Evolutionary conservation across 1,140 invertebrate genomes (phyloP).

Genomic region (Hypsibius dujardini): DNA sequence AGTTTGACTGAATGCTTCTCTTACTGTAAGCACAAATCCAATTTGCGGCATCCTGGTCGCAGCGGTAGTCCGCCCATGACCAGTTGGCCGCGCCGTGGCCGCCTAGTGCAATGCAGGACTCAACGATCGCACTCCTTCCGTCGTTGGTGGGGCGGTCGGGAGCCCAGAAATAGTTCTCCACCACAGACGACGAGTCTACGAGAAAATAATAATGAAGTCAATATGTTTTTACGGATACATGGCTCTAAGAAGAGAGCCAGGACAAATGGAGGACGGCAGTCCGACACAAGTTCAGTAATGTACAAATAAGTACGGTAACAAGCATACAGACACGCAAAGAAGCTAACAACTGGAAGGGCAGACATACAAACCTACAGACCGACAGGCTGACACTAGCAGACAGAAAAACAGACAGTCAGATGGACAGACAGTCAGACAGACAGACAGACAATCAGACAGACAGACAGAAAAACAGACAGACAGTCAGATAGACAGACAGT

Average conservation of each 20-base stretch:
- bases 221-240: no score
- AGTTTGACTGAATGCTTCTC: background rate
- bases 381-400: background rate
- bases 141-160: background rate
- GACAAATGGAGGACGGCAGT: no score
- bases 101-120: background rate
- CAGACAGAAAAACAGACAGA: no score
- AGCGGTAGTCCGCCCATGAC: slow-evolving; percentile 12
- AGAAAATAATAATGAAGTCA: background rate
- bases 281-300: no score
- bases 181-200: background rate
- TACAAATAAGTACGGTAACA: no score
- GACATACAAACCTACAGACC: no score
- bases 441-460: no score
- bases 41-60: slow-evolving; percentile 9
- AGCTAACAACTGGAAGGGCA: no score
- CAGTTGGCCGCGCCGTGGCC: slow-evolving; percentile 9
- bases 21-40: slow-evolving; percentile 15
- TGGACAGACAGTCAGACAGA: no score
- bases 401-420: background rate
- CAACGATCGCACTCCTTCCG: background rate
- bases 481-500: no score
- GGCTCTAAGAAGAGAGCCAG: no score
- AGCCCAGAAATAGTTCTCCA: background rate
- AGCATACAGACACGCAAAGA: no score